phyloP scores from a whole-genome alignment of 2,888 invertebrate genomes.

The Nymphalis polychloros region DNA sequence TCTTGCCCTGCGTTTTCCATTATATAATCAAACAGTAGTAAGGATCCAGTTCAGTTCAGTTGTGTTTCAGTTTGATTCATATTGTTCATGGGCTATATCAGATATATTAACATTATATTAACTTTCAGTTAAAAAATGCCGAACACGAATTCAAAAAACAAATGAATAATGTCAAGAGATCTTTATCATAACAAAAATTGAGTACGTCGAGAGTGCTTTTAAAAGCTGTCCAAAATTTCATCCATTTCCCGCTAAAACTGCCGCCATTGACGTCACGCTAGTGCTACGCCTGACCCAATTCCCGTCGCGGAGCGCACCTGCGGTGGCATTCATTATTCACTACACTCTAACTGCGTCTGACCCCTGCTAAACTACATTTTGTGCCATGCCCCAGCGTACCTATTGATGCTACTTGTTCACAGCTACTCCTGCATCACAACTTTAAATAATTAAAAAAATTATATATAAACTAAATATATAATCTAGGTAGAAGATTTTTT shows the following conservation, averaged over 20 bases:
- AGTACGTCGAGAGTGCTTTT: conserved; percentile 4
- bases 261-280: not conserved
- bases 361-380: not conserved
- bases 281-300: conserved; percentile 18
- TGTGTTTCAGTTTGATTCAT: no score
- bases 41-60: no score
- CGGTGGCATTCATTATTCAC: conserved; percentile 23
- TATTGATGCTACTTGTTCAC: not conserved
- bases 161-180: not conserved
- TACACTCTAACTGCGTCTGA: conserved; percentile 9
- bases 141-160: not conserved
- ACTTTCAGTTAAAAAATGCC: no score
- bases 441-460: no score
- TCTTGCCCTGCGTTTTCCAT: no score
- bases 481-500: no score
- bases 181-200: not conserved
- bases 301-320: conserved; percentile 16
- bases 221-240: conserved; percentile 8
- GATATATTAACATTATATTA: no score
- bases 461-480: no score
- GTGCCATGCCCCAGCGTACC: not conserved
- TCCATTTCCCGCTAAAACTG: conserved; percentile 7
- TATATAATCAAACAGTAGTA: no score
- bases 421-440: not conserved
- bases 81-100: no score